Percentiles rank a stretch among this genome's conserved stretches.
Evolutionary conservation across 2,113 vertebrate genomes (phyloP).

Genomic region (Gambusia holbrooki): DNA sequence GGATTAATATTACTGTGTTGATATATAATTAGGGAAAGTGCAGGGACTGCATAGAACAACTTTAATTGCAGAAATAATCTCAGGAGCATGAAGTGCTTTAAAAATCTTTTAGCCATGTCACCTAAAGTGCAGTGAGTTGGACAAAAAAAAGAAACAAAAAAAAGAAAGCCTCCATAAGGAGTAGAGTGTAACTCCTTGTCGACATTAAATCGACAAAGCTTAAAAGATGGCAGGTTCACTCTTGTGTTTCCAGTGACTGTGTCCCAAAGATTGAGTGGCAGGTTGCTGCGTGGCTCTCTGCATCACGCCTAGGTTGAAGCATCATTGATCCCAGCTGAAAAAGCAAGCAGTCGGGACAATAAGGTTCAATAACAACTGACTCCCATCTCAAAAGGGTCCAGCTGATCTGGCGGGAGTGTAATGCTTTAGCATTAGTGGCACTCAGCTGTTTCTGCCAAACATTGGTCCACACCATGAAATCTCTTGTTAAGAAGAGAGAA

Average conservation of each 20-base stretch:
- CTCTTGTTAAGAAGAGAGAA: conserved; percentile 99
- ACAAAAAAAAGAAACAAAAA: no score
- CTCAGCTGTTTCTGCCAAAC: conserved; percentile 96
- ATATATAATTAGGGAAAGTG: no score
- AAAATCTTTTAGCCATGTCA: no score
- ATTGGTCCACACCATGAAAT: conserved; percentile 96
- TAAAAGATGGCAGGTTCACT: conserved; percentile 5
- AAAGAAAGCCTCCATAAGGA: not conserved
- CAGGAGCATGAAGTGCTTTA: no score
- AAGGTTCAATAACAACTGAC: conserved; percentile 96
- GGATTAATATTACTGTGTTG: no score
- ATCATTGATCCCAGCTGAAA: conserved; percentile 98
- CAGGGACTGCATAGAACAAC: no score
- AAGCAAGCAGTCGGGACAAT: conserved; percentile 91
- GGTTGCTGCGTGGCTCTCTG: conserved; percentile 86
- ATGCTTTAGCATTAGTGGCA: conserved; percentile 92
- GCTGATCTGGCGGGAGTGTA: conserved; percentile 88
- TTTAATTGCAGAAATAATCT: no score
- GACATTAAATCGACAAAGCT: not conserved
- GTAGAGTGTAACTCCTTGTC: not conserved
- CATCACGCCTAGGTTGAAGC: conserved; percentile 92
- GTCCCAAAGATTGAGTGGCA: conserved; percentile 79
- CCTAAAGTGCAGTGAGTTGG: no score
- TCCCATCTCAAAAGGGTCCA: conserved; percentile 86
- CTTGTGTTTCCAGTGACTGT: conserved; percentile 70